phyloP scores from a whole-genome alignment of 2,888 invertebrate genomes.

The Trimorus sp. region DNA sequence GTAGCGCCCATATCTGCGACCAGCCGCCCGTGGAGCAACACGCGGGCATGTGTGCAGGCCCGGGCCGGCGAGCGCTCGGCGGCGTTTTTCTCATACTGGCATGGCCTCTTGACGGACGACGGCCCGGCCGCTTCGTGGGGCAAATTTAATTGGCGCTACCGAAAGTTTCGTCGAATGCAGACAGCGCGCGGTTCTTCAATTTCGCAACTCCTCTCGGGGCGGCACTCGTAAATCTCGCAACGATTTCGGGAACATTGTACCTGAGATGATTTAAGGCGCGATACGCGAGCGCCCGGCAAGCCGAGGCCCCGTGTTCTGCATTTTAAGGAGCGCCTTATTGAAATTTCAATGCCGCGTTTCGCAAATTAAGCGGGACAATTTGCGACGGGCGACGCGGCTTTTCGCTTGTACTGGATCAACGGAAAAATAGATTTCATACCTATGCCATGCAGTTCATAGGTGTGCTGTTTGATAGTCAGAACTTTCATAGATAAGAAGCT shows the following conservation, averaged over 20 bases:
- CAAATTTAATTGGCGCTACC: conserved; percentile 31
- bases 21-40: conserved; percentile 77
- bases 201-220: not conserved
- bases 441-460: no score
- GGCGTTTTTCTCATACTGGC: conserved; percentile 29
- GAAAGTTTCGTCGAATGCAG: conserved; percentile 15
- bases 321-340: conserved; percentile 16
- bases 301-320: conserved; percentile 14
- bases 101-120: conserved; percentile 15
- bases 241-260: conserved; percentile 19
- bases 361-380: not conserved
- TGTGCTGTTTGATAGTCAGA: no score
- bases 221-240: not conserved
- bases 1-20: conserved; percentile 79
- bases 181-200: not conserved
- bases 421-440: no score
- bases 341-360: conserved; percentile 10
- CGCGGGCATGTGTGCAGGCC: conserved; percentile 68
- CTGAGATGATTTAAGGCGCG: conserved; percentile 15
- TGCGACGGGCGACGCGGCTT: no score
- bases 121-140: conserved; percentile 6
- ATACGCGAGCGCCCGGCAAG: not conserved
- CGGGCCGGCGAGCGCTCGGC: conserved; percentile 33
- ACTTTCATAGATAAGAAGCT: no score
- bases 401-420: no score